Evolutionary conservation across 2,888 invertebrate species (phyloP).

Genomic region (Nemapogon koenigi): DNA sequence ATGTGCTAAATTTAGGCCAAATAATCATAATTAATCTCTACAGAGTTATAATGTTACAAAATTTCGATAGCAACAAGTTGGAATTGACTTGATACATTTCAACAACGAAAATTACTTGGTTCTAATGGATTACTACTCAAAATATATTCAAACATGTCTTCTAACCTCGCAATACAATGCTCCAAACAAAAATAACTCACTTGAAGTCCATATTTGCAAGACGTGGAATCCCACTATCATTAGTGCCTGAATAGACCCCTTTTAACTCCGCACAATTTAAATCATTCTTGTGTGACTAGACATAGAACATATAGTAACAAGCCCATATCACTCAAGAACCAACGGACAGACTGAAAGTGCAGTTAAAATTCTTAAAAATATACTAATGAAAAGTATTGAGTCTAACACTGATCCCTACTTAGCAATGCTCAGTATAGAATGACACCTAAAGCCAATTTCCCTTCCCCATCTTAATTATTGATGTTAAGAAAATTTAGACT

Average conservation of each 20-base stretch:
- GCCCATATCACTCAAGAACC: too few relatives aligned
- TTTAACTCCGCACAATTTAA: too few relatives aligned
- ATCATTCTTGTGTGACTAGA: too few relatives aligned
- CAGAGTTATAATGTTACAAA: not conserved
- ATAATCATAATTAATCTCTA: not conserved
- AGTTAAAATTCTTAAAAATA: conserved; percentile 13
- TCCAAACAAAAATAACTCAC: too few relatives aligned
- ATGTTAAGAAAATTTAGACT: conserved; percentile 22
- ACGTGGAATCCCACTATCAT: conserved; percentile 16
- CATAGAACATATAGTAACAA: conserved; percentile 16
- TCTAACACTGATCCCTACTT: conserved; percentile 17
- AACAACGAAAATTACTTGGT: too few relatives aligned
- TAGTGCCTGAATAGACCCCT: conserved; percentile 18
- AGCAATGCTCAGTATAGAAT: conserved; percentile 12
- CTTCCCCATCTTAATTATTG: conserved; percentile 18
- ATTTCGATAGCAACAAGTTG: conserved; percentile 4
- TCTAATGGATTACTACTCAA: too few relatives aligned
- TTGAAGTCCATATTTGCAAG: conserved; percentile 18
- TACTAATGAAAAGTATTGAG: conserved; percentile 19
- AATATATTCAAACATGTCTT: conserved; percentile 20
- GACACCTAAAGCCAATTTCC: conserved; percentile 20
- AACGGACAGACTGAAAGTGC: conserved; percentile 19
- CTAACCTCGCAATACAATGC: conserved; percentile 10
- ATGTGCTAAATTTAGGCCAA: conserved; percentile 5
- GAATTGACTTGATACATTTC: conserved; percentile 12